Percentiles rank a stretch among this genome's conserved stretches.
phyloP scores from a whole-genome alignment of 2,113 vertebrate genomes.

The Heterotilapia buettikoferi region DNA sequence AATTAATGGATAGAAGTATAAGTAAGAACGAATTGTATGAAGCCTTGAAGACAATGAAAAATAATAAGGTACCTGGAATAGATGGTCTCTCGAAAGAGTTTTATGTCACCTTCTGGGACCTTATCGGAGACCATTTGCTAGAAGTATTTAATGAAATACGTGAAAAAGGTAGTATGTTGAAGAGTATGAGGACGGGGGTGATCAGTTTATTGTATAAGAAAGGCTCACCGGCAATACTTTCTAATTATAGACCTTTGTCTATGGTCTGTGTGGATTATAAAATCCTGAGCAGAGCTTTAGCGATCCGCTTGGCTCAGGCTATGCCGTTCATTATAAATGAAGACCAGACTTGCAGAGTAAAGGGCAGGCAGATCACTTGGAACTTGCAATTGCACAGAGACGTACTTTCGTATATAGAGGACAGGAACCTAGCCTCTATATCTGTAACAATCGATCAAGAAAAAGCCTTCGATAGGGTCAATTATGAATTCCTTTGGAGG shows the following conservation, averaged over 20 bases:
- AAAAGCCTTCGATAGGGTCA: not conserved
- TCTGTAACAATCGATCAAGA: not conserved
- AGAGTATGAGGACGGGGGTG: not conserved
- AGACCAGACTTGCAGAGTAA: not conserved
- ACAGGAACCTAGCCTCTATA: not conserved
- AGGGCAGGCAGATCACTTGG: not conserved
- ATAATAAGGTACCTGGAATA: not conserved
- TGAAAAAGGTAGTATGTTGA: not conserved
- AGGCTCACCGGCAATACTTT: not conserved
- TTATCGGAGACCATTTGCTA: accelerated
- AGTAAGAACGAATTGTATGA: accelerated
- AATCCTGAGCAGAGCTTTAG: not conserved
- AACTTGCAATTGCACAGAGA: not conserved
- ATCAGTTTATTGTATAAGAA: not conserved
- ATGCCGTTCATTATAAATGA: not conserved
- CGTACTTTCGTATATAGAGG: not conserved
- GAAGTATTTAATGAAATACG: not conserved
- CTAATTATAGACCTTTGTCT: not conserved
- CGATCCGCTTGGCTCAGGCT: not conserved
- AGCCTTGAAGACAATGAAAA: not conserved
- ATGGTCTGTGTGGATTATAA: not conserved
- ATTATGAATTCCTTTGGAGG: not conserved
- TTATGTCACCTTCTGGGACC: accelerated
- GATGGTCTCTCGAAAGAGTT: not conserved
- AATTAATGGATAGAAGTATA: not conserved